These are phyloP conservation scores for Cryptoprocta ferox DNA, from an alignment of 2,797 vertebrate genomes.

Conservation along the genomic window DNA sequence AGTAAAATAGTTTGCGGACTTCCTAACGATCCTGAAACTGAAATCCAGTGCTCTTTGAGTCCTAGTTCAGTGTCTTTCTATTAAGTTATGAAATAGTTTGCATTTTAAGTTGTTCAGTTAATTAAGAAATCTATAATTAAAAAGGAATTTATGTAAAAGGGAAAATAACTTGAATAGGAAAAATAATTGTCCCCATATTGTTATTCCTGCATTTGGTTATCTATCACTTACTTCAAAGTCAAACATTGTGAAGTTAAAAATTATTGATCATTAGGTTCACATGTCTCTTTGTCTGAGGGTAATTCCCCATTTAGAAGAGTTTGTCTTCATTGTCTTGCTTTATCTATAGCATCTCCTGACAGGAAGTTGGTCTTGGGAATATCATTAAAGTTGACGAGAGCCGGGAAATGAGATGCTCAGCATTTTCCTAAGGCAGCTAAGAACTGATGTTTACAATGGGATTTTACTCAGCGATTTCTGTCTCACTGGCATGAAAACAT, in stretches of 20 bases:
- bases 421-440: conserved; percentile 46
- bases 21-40: not conserved
- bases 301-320: conserved; percentile 57
- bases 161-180: not conserved
- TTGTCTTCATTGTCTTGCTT: conserved; percentile 28
- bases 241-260: not conserved
- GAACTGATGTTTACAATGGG: conserved; percentile 45
- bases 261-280: not conserved
- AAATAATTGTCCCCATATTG: not conserved
- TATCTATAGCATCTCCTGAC: not conserved
- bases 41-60: not conserved
- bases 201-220: not conserved
- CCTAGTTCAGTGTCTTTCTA: not conserved
- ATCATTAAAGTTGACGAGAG: conserved; percentile 56
- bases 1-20: not conserved
- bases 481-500: conserved; percentile 24
- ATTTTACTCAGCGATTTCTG: conserved; percentile 52
- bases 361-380: conserved; percentile 48
- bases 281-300: not conserved
- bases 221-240: not conserved
- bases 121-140: not conserved
- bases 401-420: conserved; percentile 24
- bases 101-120: not conserved
- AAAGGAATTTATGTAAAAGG: not conserved
- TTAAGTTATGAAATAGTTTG: not conserved